Base-by-base conservation (phyloP, 2,113 vertebrate genomes). In the Heterotilapia buettikoferi region DNA sequence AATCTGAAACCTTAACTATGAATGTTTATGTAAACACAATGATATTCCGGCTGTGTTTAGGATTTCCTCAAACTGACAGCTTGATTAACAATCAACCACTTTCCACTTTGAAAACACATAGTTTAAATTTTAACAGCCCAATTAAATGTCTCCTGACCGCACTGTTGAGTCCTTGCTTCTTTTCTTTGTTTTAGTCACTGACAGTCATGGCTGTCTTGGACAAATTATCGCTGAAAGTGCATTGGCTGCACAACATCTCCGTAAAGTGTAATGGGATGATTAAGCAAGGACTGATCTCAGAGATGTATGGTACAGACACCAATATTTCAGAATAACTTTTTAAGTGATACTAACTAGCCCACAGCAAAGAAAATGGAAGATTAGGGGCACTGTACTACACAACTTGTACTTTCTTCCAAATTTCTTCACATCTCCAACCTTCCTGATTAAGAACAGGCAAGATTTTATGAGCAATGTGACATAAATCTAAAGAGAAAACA, bases 11-110 rank as follows among this genome's bases (percentile, higher is more conserved):
- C 21, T 31, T 13, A 89, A 82, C 84, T 43, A 88, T 73, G 45
- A 7, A 31, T 83, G 61, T 36, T 40, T 36, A 45, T 87, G 86
- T 14, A 90, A 92, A 89, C 81, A 91, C 79, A 89, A 89, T 91
- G 89, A 92, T 57, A 63, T 73, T 38, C 14, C 26, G 12, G 78
- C n/a, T 83, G 63, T 10, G 6, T 82, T 61, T 12, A 80, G 33
- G 59, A 18, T 47, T 81, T 85, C 26, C 19, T 85, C 5, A n/a
- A 83, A 59, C 7, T 36, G 50, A 7, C 31, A 53, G 54, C 24
- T 24, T 47, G 4, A 52, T 50, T 7, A 53, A 61, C 7, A 43
- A 73, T 21, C 6, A 24, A 80, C 38, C 24, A 33, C 52, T 38
- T 66, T 57, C 54, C 13, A 5, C 14, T 68, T 31, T 78, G 11